Evolutionary conservation across 2,113 vertebrate species (phyloP).

Genomic region (Noturus placidus): DNA sequence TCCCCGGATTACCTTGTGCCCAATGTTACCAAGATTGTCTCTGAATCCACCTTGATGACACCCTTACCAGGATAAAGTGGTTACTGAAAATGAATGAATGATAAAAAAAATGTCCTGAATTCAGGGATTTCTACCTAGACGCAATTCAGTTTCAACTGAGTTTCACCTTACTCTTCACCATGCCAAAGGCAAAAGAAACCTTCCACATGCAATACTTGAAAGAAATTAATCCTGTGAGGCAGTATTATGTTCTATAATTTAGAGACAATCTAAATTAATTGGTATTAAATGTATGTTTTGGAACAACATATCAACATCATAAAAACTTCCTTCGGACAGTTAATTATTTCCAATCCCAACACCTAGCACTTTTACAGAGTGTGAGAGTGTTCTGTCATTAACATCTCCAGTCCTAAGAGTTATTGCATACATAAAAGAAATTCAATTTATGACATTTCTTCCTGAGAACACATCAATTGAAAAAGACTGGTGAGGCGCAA

Average conservation of each 20-base stretch:
- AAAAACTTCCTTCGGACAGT: background rate
- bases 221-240: background rate
- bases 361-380: background rate
- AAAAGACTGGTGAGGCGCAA: conserved; percentile 31
- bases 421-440: conserved; percentile 35
- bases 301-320: background rate
- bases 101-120: background rate
- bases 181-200: background rate
- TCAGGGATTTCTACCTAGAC: background rate
- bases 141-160: background rate
- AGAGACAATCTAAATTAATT: background rate
- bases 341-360: background rate
- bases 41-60: background rate
- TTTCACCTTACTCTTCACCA: background rate
- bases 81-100: background rate
- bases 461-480: conserved; percentile 22
- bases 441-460: conserved; percentile 39
- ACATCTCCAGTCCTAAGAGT: background rate
- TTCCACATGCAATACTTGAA: background rate
- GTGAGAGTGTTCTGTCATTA: background rate
- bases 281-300: background rate
- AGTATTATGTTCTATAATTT: background rate
- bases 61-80: background rate
- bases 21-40: background rate
- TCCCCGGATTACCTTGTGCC: background rate